Evolutionary conservation across 2,113 vertebrate genomes (phyloP), one percentile per base, ranked within the genome.

Genomic region (Cinclus mexicanus): DNA sequence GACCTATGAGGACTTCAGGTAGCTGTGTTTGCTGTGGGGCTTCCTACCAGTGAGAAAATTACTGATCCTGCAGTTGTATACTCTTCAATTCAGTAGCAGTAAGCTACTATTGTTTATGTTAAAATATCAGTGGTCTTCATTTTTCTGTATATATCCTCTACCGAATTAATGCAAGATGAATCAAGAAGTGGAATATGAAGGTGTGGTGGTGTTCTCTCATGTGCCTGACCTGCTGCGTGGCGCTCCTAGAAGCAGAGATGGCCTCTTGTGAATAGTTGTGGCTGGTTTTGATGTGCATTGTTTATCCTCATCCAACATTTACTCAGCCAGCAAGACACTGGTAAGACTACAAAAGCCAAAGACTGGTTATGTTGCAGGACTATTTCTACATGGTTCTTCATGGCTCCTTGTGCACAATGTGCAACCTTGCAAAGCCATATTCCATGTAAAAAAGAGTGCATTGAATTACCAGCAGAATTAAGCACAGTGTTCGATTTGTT

Each of bases 211-310:
- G 9, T 57, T 84, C 4, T 67, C 12, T 46, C 10, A 12, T 26
- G 25, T 46, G 12, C 14, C 22, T 78, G 5, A 25, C 60, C 7
- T 1, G 2, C 28, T 67, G 0, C 50, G 7, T 41, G 17, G 15
- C 46, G 8, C 49, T 71, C 13, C 4, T 46, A 70, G 65, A 76
- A 69, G 23, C 20, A 72, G 52, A 76, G n/a, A 13, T 33, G 28
- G 6, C 21, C 12, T 25, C 33, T 50, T 69, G 3, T 6, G 31
- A 25, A 2, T 72, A 41, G 11, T 12, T 76, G 35, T 75, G 49
- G 6, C 28, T 84, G 9, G 1, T 72, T 87, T 21, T 76, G 23
- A 8, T 68, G 2, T 4, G 2, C 49, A 7, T 22, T 76, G 11
- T 59, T 87, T 44, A 11, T 84, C 19, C 7, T n/a, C 22, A 18